Percentiles rank a stretch among this genome's conserved stretches.
These are phyloP conservation scores for Acanthococcus lagerstroemiae DNA, from an alignment of 2,888 invertebrate species.

Conservation along the genomic window DNA sequence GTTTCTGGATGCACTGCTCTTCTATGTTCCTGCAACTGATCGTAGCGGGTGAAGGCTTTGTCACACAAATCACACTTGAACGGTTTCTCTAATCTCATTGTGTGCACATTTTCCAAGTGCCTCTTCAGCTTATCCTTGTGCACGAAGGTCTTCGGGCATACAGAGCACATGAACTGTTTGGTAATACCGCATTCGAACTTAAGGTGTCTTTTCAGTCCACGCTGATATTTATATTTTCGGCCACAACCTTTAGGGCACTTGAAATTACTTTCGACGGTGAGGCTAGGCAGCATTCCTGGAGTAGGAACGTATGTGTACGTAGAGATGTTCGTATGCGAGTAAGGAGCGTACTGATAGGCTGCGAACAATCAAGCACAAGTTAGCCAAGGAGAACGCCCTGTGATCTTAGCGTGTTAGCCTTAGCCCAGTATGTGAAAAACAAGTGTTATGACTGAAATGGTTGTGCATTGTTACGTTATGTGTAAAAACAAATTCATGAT, in stretches of 20 bases:
- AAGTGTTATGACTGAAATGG: too few relatives aligned
- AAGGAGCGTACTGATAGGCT: neutral
- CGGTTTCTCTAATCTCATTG: slow-evolving; percentile 22
- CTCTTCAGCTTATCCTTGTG: slow-evolving; percentile 36
- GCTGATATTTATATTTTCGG: slow-evolving; percentile 27
- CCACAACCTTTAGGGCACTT: slow-evolving; percentile 34
- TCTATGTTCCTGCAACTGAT: slow-evolving; percentile 10
- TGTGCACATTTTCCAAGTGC: slow-evolving; percentile 30
- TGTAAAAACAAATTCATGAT: too few relatives aligned
- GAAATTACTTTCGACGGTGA: neutral
- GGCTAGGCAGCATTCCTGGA: neutral
- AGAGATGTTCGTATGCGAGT: neutral
- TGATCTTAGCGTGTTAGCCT: too few relatives aligned
- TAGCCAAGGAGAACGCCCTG: too few relatives aligned
- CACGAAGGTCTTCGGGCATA: slow-evolving; percentile 38
- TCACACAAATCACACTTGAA: slow-evolving; percentile 11
- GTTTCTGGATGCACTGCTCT: neutral
- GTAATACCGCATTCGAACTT: slow-evolving; percentile 43
- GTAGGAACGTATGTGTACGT: neutral
- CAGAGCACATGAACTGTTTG: slow-evolving; percentile 41
- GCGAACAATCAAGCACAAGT: neutral
- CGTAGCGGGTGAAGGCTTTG: slow-evolving; percentile 10
- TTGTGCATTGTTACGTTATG: too few relatives aligned
- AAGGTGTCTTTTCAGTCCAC: slow-evolving; percentile 39
- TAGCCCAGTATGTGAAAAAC: too few relatives aligned